Evolutionary conservation across 37 sponge, comb jelly and placozoan species (phyloP), one percentile per base, ranked within the genome.

Genomic region (Tethya wilhelma): DNA sequence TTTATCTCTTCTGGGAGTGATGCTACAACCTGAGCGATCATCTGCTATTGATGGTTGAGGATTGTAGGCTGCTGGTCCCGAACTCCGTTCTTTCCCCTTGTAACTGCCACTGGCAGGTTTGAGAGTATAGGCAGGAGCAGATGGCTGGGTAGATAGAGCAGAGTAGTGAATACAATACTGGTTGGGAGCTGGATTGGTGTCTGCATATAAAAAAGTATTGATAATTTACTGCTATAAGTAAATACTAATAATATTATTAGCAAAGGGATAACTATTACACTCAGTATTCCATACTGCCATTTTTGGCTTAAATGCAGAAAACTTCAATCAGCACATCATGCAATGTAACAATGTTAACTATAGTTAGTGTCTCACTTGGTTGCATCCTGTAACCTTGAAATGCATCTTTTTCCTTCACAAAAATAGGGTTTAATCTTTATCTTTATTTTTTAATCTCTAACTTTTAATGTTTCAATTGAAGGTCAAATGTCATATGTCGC

Each of bases 1-100:
- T n/a, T n/a, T n/a, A n/a, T n/a, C n/a, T 69, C 85, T 77, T 29
- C 85, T 69, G 60, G 85, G 85, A 11, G 78, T 77, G 62, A 85
- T 85, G 41, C 44, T 67, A 14, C 28, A 33, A 44, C 44, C 32
- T 0, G 62, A 67, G 22, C 28, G 53, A n/a, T n/a, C n/a, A 19
- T 49, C 28, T 26, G 57, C 11, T 26, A 49, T 20, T 2, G 4
- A 39, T 8, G 36, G 68, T 6, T 19, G 31, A 22, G 85, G 60
- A 41, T 14, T 7, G 37, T 85, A 85, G 6, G 39, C 71, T 36
- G 62, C 59, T 29, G 85, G 85, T 2, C 78, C 78, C 33, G 85
- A 78, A 4, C 62, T 41, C 17, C 56, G 62, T 5, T 41, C 11
- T 0, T n/a, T 38, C 9, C 19, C 60, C 17, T 59, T 33, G 22